Percentiles rank a stretch among this genome's conserved stretches.
Conservation (phyloP, 2,797 vertebrate genomes). For the Acridotheres tristis region DNA sequence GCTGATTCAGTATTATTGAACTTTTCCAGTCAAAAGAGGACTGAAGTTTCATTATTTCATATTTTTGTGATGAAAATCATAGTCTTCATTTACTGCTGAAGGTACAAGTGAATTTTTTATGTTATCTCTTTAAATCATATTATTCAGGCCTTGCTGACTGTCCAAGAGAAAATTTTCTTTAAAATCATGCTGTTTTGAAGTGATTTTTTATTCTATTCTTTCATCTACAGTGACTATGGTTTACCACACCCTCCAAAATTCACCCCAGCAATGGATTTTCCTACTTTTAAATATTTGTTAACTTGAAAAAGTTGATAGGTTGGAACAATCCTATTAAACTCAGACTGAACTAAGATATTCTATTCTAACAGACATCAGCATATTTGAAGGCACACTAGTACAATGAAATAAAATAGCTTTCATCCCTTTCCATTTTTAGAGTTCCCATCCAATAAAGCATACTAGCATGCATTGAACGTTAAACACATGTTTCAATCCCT, state of each 20-base stretch:
- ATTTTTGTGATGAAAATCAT: background rate
- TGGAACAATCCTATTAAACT: background rate
- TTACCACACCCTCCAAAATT: background rate
- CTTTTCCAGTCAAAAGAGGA: background rate
- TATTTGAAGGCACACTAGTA: background rate
- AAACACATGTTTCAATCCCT: constrained; percentile 19
- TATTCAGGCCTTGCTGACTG: background rate
- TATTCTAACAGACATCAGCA: background rate
- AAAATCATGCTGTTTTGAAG: background rate
- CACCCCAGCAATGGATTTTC: background rate
- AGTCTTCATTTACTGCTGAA: background rate
- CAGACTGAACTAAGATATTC: background rate
- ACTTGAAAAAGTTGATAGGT: background rate
- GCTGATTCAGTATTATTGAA: background rate
- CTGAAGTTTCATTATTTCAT: background rate
- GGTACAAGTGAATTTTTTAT: background rate
- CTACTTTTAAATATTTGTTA: background rate
- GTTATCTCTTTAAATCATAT: background rate
- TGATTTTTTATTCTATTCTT: background rate
- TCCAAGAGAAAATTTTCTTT: background rate
- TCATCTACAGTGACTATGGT: background rate
- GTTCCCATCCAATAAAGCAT: background rate
- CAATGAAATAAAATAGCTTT: background rate
- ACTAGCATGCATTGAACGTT: background rate
- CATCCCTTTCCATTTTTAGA: background rate